These are phyloP conservation scores for Leptothorax acervorum DNA, from an alignment of 2,888 invertebrate genomes.

Conservation along the genomic window DNA sequence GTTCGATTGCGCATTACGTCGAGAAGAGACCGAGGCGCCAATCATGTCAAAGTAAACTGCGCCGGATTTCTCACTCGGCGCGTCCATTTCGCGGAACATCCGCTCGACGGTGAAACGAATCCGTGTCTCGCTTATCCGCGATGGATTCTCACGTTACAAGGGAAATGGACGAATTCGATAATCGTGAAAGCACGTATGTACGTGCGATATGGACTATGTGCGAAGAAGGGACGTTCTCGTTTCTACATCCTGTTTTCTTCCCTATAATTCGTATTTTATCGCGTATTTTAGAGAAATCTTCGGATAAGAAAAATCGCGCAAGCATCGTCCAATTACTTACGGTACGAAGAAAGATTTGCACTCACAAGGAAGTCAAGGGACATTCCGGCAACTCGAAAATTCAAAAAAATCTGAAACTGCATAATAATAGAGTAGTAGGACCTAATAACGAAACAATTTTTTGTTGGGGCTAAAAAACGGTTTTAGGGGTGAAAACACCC, in stretches of 20 bases:
- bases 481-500: no score
- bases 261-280: neutral
- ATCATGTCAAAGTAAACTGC: conserved; percentile 46
- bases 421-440: no score
- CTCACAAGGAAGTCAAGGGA: neutral
- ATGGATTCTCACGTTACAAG: conserved; percentile 18
- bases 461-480: no score
- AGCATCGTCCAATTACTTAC: no score
- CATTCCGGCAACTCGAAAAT: no score
- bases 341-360: neutral
- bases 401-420: no score
- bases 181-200: conserved; percentile 3
- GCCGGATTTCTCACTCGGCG: conserved; percentile 37
- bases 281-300: neutral
- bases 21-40: conserved; percentile 30
- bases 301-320: neutral
- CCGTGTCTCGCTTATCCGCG: neutral
- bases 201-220: neutral
- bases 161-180: conserved; percentile 32
- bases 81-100: conserved; percentile 12
- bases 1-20: conserved; percentile 48
- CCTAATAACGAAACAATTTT: no score
- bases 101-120: conserved; percentile 13
- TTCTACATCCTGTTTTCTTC: neutral
- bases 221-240: neutral